These are phyloP conservation scores for Lithophane ornitopus DNA, from an alignment of 2,888 invertebrate genomes.

Conservation along the genomic window DNA sequence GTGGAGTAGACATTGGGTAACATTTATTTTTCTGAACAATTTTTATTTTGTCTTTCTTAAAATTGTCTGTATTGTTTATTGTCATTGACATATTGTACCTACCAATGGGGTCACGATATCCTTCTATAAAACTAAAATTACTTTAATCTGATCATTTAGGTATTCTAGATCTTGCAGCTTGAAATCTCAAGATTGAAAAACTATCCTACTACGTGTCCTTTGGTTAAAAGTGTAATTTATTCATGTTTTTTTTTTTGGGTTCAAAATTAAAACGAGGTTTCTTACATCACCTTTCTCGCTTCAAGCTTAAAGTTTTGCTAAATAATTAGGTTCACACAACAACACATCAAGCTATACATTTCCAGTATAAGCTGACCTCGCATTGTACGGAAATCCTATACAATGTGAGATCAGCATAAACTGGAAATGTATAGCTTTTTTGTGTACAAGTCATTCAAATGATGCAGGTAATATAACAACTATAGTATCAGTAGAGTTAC, in stretches of 20 bases:
- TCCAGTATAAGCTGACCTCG: too few species aligned
- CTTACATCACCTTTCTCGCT: not conserved
- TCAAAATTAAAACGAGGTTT: not conserved
- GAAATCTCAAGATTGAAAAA: not conserved
- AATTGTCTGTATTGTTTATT: not conserved
- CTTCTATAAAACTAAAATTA: not conserved
- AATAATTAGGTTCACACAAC: not conserved
- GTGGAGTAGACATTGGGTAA: constrained; percentile 30
- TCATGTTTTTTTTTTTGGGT: not conserved
- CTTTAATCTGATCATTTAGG: not conserved
- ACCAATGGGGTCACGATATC: not conserved
- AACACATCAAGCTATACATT: too few species aligned
- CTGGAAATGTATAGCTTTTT: too few species aligned
- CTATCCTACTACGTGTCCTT: not conserved
- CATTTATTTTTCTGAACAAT: not conserved
- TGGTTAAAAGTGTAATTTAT: not conserved
- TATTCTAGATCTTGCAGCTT: not conserved
- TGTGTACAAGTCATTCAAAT: not conserved
- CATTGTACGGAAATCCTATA: too few species aligned
- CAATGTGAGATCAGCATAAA: too few species aligned
- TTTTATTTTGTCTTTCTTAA: not conserved
- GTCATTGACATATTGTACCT: not conserved
- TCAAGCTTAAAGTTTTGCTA: not conserved
- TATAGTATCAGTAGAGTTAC: too few species aligned
- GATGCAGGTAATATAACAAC: not conserved